Conservation (phyloP, 1,140 invertebrate genomes). For the Venustaconcha ellipsiformis region DNA sequence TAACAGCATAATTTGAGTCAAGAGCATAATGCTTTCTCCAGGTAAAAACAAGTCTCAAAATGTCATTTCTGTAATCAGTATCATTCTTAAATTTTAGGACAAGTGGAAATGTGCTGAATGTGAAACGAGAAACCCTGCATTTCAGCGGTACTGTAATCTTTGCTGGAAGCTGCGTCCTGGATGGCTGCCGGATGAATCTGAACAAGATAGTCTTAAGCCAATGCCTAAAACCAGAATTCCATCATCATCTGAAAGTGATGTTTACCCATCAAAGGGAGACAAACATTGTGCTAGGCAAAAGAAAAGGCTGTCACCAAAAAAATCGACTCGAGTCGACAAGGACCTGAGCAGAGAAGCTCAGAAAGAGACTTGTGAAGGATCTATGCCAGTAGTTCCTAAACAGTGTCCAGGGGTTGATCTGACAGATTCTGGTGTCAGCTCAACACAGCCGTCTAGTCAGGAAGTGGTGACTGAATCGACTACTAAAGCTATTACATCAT, state of each 20-base stretch:
- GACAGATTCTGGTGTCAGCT: conserved; percentile 13
- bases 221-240: background rate
- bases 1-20: too few species aligned
- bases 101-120: conserved; percentile 52
- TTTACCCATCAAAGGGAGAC: conserved; percentile 7
- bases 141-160: conserved; percentile 43
- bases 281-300: background rate
- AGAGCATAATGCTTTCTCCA: too few species aligned
- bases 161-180: conserved; percentile 51
- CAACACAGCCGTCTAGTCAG: conserved; percentile 11
- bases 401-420: background rate
- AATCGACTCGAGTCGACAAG: too few species aligned
- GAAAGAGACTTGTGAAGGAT: too few species aligned
- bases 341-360: too few species aligned
- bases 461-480: background rate
- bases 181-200: conserved; percentile 38
- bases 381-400: too few species aligned
- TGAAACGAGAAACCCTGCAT: conserved; percentile 34
- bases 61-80: background rate
- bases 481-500: too few species aligned
- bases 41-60: background rate
- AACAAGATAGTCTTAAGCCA: background rate
- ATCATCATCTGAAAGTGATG: background rate
- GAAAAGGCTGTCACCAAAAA: too few species aligned
- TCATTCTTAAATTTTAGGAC: conserved; percentile 36